Conservation (phyloP, 1,140 invertebrate species). For the Neodiprion pinetum region DNA sequence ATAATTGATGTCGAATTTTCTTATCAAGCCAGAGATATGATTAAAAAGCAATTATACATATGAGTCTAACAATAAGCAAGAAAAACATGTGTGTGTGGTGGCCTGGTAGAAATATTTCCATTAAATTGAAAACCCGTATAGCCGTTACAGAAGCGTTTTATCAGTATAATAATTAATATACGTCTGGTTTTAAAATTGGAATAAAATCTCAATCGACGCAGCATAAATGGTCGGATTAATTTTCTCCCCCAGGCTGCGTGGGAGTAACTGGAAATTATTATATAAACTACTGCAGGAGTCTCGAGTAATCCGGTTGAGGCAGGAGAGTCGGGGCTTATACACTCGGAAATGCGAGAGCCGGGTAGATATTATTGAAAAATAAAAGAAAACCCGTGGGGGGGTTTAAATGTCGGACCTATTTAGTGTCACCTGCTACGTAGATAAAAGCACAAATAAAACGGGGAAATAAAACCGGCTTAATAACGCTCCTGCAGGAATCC, state of each 20-base stretch:
- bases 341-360: neutral
- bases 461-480: neutral
- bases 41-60: too few species aligned
- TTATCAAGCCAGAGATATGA: too few species aligned
- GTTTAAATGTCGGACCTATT: conserved; percentile 4
- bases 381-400: neutral
- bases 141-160: too few species aligned
- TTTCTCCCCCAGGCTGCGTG: neutral
- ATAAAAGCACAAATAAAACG: conserved; percentile 6
- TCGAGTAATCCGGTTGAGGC: neutral
- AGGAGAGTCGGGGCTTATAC: neutral
- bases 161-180: too few species aligned
- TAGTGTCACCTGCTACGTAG: conserved; percentile 2
- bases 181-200: too few species aligned
- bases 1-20: too few species aligned
- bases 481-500: conserved; percentile 2
- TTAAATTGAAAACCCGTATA: too few species aligned
- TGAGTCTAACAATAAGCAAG: too few species aligned
- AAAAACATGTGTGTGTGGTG: too few species aligned
- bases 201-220: too few species aligned
- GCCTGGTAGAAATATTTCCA: too few species aligned
- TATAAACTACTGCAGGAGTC: neutral
- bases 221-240: neutral
- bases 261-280: too few species aligned
- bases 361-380: conserved; percentile 5